Base-by-base conservation (phyloP, 1,140 invertebrate genomes). In the Phymastichus coffea region DNA sequence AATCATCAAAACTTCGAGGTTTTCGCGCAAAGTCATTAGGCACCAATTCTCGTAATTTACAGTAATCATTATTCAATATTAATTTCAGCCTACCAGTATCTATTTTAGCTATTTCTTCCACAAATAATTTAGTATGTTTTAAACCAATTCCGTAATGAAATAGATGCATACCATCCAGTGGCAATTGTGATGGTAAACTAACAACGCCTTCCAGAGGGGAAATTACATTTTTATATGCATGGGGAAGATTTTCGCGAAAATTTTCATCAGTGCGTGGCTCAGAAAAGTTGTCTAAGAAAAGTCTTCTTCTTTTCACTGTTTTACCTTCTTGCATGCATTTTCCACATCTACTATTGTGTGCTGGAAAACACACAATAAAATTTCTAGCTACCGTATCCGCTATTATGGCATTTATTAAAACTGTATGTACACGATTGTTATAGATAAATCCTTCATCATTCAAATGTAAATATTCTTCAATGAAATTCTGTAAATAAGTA, bases 1-100 rank as follows among this genome's bases (percentile, higher is more conserved):
- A 75, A 37, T 81, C 74, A 19, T 48, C 26, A 2, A 82, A 57
- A 20, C 49, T 33, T 54, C 76, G 63, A 8, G 77, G 72, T 59
- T 78, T 76, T 57, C 79, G 57, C 38, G 49, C 44, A 74, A 80
- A 82, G 61, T 82, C 76, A 28, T 10, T 19, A 23, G 78, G 71
- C 30, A 73, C 4, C 4, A 1, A 44, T 23, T 19, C 4, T 4
- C n/a, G n/a, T n/a, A n/a, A n/a, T n/a, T 4, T n/a, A n/a, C n/a
- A n/a, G n/a, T n/a, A n/a, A n/a, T n/a, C n/a, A n/a, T n/a, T n/a
- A n/a, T n/a, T n/a, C 15, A 14, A 40, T 14, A n/a, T 40, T 14
- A 9, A 14, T 15, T 6, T 7, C 15, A 15, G 10, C 1, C 37
- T 14, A 9, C 4, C 15, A 4, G 15, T 4, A 14, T 40, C 15